phyloP scores from a whole-genome alignment of 2,113 vertebrate genomes.

The Lutjanus erythropterus region DNA sequence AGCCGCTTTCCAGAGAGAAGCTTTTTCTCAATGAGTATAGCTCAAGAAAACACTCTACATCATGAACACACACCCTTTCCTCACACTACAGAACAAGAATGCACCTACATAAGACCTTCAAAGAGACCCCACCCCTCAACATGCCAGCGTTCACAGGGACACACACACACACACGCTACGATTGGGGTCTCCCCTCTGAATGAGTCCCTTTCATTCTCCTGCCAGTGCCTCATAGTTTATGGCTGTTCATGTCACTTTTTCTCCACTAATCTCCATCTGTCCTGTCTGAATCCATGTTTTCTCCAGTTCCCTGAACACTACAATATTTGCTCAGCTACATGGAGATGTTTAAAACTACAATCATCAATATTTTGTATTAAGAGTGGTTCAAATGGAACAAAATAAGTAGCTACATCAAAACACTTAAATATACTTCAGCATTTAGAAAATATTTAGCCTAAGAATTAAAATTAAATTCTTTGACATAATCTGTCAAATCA shows the following conservation, averaged over 20 bases:
- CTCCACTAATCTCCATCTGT: constrained; percentile 17
- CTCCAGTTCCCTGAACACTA: neutral
- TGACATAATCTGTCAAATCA: no score
- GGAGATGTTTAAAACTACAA: neutral
- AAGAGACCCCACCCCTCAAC: constrained; percentile 52
- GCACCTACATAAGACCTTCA: constrained; percentile 41
- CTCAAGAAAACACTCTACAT: constrained; percentile 21
- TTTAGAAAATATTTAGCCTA: no score
- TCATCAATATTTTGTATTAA: neutral
- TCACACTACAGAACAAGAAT: constrained; percentile 37
- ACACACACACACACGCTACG: constrained; percentile 24
- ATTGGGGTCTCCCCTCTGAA: constrained; percentile 46
- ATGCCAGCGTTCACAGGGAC: constrained; percentile 22
- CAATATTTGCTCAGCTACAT: constrained; percentile 12
- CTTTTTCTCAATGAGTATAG: neutral
- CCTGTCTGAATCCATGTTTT: neutral
- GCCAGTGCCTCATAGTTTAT: constrained; percentile 7
- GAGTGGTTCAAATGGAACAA: neutral
- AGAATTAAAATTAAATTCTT: no score
- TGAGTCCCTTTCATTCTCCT: constrained; percentile 50
- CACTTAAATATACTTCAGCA: no score
- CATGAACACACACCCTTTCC: constrained; percentile 24
- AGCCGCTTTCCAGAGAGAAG: neutral
- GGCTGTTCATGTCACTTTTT: constrained; percentile 19
- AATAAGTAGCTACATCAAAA: no score